phyloP scores from a whole-genome alignment of 2,797 vertebrate species.

The Ibycter americanus region DNA sequence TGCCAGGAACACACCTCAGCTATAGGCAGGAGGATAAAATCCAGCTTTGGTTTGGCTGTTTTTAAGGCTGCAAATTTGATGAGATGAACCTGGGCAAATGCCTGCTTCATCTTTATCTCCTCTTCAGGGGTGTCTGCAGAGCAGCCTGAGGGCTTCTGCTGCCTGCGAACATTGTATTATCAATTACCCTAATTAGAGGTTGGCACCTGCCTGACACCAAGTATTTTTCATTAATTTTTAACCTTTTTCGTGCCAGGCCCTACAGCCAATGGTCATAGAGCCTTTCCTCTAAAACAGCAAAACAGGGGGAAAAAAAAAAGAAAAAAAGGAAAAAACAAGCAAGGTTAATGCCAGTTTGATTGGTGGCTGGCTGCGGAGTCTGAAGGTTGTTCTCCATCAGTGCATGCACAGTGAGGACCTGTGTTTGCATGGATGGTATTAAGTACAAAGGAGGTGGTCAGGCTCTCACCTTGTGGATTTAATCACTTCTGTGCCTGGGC shows the following conservation, averaged over 20 bases:
- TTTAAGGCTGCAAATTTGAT: background rate
- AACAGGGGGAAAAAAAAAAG: background rate
- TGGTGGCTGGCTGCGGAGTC: constrained; percentile 11
- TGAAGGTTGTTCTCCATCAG: constrained; percentile 44
- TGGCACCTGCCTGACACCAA: constrained; percentile 12
- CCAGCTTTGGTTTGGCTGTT: background rate
- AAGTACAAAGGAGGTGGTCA: background rate
- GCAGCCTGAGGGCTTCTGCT: constrained; percentile 35
- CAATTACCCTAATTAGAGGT: constrained; percentile 48
- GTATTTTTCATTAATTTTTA: constrained; percentile 36
- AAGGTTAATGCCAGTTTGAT: constrained; percentile 53
- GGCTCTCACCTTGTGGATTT: constrained; percentile 16
- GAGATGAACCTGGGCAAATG: background rate
- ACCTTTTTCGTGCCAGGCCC: background rate
- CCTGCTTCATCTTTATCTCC: constrained; percentile 16
- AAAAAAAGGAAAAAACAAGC: background rate
- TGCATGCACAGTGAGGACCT: background rate
- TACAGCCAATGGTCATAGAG: background rate
- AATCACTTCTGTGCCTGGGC: background rate
- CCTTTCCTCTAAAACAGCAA: background rate
- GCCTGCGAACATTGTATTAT: constrained; percentile 5
- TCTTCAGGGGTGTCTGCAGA: constrained; percentile 10
- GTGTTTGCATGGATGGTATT: background rate
- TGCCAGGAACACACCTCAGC: background rate
- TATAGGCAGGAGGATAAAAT: background rate